Evolutionary conservation across 2,888 invertebrate species (phyloP).

Genomic region (Nysson spinosus): DNA sequence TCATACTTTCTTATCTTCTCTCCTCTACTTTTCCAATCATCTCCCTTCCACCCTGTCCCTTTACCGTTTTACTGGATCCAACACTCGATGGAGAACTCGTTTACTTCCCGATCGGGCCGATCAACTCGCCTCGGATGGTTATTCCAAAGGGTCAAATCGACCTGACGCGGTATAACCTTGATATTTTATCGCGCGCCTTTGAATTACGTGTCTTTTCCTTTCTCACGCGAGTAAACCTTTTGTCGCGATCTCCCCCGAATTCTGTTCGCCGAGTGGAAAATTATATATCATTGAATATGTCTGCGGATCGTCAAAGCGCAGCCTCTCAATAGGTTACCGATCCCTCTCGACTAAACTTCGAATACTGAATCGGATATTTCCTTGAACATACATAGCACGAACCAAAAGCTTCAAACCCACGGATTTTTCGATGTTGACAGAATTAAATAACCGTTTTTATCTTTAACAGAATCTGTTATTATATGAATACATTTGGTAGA

Average conservation of each 20-base stretch:
- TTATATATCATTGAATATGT: background rate
- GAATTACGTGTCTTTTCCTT: constrained; percentile 37
- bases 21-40: no score
- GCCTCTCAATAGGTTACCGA: no score
- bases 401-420: no score
- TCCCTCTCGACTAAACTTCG: no score
- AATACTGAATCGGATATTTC: no score
- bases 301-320: no score
- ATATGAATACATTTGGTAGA: no score
- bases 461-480: no score
- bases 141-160: constrained; percentile 51
- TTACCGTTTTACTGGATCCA: constrained; percentile 34
- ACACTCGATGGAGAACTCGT: constrained; percentile 41
- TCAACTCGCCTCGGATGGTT: constrained; percentile 35
- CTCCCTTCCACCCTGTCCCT: constrained; percentile 3
- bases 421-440: no score
- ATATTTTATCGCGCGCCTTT: constrained; percentile 50
- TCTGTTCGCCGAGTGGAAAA: background rate
- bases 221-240: constrained; percentile 40
- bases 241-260: constrained; percentile 14
- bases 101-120: constrained; percentile 53
- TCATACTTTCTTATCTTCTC: background rate
- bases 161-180: constrained; percentile 38
- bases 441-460: no score
- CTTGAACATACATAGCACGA: no score